Conservation (phyloP, 2,888 invertebrate genomes). For the Drosophila imparisetae region DNA sequence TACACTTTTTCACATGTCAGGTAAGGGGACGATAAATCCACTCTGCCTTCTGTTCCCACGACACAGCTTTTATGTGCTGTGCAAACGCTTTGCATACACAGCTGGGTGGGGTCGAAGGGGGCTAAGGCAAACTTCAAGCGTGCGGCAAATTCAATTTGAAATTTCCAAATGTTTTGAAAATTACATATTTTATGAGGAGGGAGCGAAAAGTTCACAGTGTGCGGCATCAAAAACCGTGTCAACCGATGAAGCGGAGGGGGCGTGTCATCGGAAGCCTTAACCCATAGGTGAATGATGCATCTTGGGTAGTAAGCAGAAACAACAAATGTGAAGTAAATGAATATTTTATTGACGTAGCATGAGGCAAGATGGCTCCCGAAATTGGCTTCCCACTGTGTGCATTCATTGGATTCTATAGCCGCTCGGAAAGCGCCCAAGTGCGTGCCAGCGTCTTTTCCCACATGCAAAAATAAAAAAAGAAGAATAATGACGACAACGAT, state of each 20-base stretch:
- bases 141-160: slow-evolving; percentile 79
- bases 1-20: slow-evolving; percentile 66
- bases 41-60: not conserved
- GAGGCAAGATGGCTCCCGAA: slow-evolving; percentile 41
- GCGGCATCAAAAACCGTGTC: slow-evolving; percentile 49
- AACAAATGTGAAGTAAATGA: slow-evolving; percentile 69
- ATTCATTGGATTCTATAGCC: slow-evolving; percentile 46
- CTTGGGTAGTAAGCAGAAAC: slow-evolving; percentile 35
- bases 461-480: slow-evolving; percentile 3
- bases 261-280: slow-evolving; percentile 17
- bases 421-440: slow-evolving; percentile 56
- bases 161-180: slow-evolving; percentile 77
- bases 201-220: slow-evolving; percentile 49
- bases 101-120: not conserved
- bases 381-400: slow-evolving; percentile 72
- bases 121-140: slow-evolving; percentile 60
- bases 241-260: slow-evolving; percentile 39
- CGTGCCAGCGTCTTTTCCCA: slow-evolving; percentile 31
- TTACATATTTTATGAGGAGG: slow-evolving; percentile 76
- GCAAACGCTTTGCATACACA: slow-evolving; percentile 54
- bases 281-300: slow-evolving; percentile 66
- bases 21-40: slow-evolving; percentile 1
- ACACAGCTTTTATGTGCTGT: slow-evolving; percentile 35
- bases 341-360: slow-evolving; percentile 68
- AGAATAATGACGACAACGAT: slow-evolving; percentile 39